Percentiles rank a stretch among this genome's conserved stretches.
Conservation (phyloP, 2,888 invertebrate species). For the Acrobasis suavella region DNA sequence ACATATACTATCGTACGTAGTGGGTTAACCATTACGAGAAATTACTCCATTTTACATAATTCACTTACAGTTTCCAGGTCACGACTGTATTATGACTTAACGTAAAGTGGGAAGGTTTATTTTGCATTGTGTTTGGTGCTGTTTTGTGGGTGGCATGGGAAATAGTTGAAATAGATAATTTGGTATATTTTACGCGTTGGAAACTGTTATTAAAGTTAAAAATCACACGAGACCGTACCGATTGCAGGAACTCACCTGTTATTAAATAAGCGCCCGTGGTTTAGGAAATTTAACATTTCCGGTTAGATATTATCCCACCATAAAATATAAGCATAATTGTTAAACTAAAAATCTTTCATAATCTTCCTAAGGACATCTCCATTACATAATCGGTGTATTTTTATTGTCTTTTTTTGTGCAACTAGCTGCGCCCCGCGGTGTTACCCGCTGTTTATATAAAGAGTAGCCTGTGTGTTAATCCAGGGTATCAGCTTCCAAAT, state of each 20-base stretch:
- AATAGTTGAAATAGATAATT: slow-evolving; percentile 14
- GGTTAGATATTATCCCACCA: not conserved
- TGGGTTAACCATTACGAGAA: not conserved
- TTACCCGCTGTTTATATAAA: too few relatives aligned
- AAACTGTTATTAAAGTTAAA: slow-evolving; percentile 9
- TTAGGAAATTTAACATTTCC: slow-evolving; percentile 10
- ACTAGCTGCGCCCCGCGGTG: too few relatives aligned
- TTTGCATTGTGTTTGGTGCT: not conserved
- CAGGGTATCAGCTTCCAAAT: too few relatives aligned
- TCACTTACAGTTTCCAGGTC: not conserved
- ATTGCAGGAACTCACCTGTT: not conserved
- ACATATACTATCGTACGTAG: not conserved
- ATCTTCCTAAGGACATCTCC: too few relatives aligned
- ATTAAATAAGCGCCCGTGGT: not conserved
- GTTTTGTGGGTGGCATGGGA: not conserved
- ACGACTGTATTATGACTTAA: not conserved
- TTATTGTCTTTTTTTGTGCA: too few relatives aligned
- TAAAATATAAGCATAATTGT: too few relatives aligned
- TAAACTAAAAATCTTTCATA: too few relatives aligned
- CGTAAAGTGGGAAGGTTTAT: not conserved
- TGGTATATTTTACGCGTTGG: slow-evolving; percentile 11
- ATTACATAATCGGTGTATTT: too few relatives aligned
- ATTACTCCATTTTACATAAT: slow-evolving; percentile 5
- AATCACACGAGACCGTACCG: slow-evolving; percentile 8
- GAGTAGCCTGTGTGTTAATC: too few relatives aligned